phyloP scores from a whole-genome alignment of 2,113 vertebrate genomes.

The Planiliza haematocheilus region DNA sequence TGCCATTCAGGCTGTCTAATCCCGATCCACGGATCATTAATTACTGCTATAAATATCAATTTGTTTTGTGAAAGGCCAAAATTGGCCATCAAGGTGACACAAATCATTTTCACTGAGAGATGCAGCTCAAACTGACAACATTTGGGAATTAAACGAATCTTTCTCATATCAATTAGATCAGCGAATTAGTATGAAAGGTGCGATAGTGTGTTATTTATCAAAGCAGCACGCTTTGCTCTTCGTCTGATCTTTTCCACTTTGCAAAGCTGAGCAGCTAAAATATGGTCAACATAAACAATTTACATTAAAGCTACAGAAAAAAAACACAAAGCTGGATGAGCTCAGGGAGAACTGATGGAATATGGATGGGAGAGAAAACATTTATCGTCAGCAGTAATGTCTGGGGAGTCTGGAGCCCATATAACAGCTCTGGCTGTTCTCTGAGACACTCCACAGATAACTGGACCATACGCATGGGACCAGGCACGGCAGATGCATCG shows the following conservation, averaged over 20 bases:
- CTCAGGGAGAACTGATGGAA: conserved; percentile 20
- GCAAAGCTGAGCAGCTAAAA: conserved; percentile 6
- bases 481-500: conserved; percentile 60
- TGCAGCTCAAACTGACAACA: conserved; percentile 3
- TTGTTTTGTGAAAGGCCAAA: conserved; percentile 23
- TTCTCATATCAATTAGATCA: not conserved
- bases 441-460: conserved; percentile 64
- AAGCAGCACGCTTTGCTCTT: conserved; percentile 6
- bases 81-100: not conserved
- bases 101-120: not conserved
- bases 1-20: not conserved
- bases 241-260: conserved; percentile 7
- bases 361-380: conserved; percentile 24
- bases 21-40: conserved; percentile 7
- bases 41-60: conserved; percentile 9
- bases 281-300: conserved; percentile 3
- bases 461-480: conserved; percentile 46
- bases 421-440: conserved; percentile 58
- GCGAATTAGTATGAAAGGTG: not conserved
- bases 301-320: conserved; percentile 28
- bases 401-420: conserved; percentile 51
- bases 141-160: not conserved
- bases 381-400: conserved; percentile 24
- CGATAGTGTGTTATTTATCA: not conserved
- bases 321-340: not conserved